phyloP scores from a whole-genome alignment of 2,797 vertebrate species.

The Capromys pilorides region DNA sequence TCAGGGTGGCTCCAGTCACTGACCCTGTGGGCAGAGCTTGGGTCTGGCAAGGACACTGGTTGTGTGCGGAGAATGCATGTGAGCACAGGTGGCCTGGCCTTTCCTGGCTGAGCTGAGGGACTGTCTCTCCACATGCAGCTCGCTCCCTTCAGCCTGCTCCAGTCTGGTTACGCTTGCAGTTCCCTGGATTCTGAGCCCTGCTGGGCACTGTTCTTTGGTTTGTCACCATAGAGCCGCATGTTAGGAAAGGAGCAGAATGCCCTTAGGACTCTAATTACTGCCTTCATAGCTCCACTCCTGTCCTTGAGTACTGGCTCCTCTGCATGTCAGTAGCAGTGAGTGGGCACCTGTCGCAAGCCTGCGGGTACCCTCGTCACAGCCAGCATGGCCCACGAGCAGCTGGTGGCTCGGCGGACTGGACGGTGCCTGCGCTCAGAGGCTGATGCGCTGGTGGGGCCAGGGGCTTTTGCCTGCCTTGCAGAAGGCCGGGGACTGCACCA shows the following conservation, averaged over 20 bases:
- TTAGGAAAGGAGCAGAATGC: background rate
- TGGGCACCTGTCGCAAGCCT: fast-evolving
- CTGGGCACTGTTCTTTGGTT: background rate
- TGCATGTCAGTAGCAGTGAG: fast-evolving
- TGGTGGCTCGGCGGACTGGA: fast-evolving
- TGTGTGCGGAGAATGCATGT: background rate
- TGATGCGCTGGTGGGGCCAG: fast-evolving
- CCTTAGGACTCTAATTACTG: background rate
- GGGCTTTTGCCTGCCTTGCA: background rate
- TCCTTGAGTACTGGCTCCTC: fast-evolving
- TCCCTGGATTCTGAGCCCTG: background rate
- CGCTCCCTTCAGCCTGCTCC: background rate
- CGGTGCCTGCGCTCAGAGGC: fast-evolving
- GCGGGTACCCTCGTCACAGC: background rate
- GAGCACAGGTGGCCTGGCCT: no score
- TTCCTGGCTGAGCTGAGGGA: no score
- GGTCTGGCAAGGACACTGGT: background rate
- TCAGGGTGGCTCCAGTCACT: background rate
- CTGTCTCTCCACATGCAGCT: fast-evolving
- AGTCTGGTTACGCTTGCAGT: fast-evolving
- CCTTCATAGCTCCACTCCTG: background rate
- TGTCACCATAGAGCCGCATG: background rate
- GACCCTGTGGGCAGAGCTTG: fast-evolving
- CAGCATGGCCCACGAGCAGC: background rate
- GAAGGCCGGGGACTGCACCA: background rate